A percentile compares a stretch with the other conserved stretches of the same genome.
These are phyloP conservation scores for Saguinus midas DNA, from an alignment of 2,113 vertebrate species.

Conservation along the genomic window DNA sequence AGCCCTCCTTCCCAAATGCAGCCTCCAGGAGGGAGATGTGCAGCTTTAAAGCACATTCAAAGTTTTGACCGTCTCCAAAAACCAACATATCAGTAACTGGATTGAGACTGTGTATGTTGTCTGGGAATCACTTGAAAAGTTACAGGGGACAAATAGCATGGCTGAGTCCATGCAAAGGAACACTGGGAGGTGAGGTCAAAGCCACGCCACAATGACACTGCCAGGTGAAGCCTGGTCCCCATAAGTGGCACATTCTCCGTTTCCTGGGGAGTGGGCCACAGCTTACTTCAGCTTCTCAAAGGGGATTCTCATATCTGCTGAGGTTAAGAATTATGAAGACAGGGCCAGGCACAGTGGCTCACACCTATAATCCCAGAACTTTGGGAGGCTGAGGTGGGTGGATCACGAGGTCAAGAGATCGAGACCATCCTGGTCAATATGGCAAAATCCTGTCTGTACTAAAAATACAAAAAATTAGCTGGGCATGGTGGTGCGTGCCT, in stretches of 20 bases:
- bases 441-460: no score
- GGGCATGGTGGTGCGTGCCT: rapidly evolving
- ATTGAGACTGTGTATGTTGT: neutral
- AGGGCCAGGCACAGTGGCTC: no score
- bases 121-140: neutral
- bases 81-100: neutral
- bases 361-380: no score
- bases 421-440: no score
- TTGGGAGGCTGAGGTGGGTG: no score
- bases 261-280: neutral
- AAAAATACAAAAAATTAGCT: no score
- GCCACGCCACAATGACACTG: rapidly evolving
- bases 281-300: no score
- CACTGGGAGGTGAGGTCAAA: neutral
- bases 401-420: no score
- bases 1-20: neutral
- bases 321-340: neutral
- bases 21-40: neutral
- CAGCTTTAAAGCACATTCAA: neutral
- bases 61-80: neutral
- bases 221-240: neutral
- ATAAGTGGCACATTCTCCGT: rapidly evolving
- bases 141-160: rapidly evolving
- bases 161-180: no score
- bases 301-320: no score